Conservation (phyloP, 2,888 invertebrate species). For the Pristionchus maxplancki region DNA sequence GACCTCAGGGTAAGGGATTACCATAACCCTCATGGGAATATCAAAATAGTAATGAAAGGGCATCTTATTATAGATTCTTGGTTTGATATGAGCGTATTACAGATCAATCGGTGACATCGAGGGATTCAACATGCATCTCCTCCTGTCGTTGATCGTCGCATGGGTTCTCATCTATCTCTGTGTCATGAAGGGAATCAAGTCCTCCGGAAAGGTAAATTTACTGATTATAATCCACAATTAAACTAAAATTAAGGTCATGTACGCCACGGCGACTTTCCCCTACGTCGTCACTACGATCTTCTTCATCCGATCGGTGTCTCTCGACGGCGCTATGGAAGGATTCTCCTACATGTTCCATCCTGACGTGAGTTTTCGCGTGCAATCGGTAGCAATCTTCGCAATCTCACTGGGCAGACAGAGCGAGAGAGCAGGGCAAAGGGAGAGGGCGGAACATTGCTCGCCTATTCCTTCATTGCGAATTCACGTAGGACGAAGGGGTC, state of each 20-base stretch:
- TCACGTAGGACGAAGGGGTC: constrained; percentile 33
- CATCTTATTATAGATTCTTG: background rate
- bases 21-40: background rate
- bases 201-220: constrained; percentile 87
- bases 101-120: constrained; percentile 84
- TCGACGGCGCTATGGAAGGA: constrained; percentile 90
- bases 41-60: background rate
- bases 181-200: constrained; percentile 96
- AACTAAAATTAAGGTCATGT: constrained; percentile 85
- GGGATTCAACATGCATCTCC: constrained; percentile 93
- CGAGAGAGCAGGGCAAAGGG: background rate
- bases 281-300: constrained; percentile 94
- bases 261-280: constrained; percentile 95
- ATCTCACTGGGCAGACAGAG: background rate
- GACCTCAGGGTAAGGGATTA: constrained; percentile 85
- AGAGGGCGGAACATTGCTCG: background rate
- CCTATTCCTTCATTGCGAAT: background rate
- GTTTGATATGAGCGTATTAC: too few species aligned
- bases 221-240: background rate
- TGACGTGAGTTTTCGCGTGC: constrained; percentile 83
- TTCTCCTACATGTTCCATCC: constrained; percentile 93
- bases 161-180: constrained; percentile 95
- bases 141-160: constrained; percentile 88
- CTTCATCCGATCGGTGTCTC: constrained; percentile 90
- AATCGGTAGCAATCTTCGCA: too few species aligned